These are phyloP conservation scores for Lanius collurio DNA, from an alignment of 2,113 vertebrate species.

Conservation along the genomic window DNA sequence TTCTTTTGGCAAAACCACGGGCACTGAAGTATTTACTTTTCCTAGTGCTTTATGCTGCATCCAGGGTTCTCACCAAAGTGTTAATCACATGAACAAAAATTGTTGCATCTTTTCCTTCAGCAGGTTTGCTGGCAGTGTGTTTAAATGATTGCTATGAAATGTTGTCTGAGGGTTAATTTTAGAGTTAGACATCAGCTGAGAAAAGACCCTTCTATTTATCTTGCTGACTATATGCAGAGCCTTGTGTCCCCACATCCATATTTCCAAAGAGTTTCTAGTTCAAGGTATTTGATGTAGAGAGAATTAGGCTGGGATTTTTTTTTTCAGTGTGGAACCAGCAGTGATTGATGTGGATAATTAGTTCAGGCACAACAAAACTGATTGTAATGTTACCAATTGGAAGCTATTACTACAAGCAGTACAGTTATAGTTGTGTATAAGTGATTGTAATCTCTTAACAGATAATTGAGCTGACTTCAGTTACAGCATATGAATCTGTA, in stretches of 20 bases:
- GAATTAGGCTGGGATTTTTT: background rate
- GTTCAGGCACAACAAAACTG: background rate
- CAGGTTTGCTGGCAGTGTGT: background rate
- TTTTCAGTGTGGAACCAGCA: background rate
- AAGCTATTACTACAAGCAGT: background rate
- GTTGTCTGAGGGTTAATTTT: background rate
- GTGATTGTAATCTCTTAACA: background rate
- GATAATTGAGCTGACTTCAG: background rate
- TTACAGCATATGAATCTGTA: background rate
- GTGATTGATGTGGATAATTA: background rate
- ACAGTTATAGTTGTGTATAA: background rate
- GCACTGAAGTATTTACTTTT: background rate
- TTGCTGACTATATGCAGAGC: background rate
- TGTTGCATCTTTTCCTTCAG: background rate
- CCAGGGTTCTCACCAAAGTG: background rate
- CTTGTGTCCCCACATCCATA: accelerated
- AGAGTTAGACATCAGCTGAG: background rate
- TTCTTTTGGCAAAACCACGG: background rate
- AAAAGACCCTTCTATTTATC: background rate
- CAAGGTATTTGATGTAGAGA: background rate
- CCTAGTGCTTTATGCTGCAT: background rate
- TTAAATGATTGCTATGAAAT: background rate
- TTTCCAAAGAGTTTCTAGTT: background rate
- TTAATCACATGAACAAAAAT: background rate
- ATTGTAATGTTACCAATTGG: background rate